These are phyloP conservation scores for Centroberyx gerrardi DNA, from an alignment of 2,797 vertebrate genomes.

Conservation along the genomic window DNA sequence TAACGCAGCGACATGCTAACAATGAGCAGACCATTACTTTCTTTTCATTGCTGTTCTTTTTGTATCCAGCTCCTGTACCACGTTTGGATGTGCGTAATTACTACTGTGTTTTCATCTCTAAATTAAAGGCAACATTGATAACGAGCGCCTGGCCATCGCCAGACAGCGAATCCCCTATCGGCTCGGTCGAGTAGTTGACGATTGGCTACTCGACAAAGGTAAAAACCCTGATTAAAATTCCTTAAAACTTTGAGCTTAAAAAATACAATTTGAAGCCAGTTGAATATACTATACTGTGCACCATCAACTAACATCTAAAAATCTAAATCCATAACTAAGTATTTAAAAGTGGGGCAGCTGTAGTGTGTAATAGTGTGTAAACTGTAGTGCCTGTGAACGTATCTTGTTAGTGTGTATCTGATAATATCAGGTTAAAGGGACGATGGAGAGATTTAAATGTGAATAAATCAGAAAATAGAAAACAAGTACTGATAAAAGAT, in stretches of 20 bases:
- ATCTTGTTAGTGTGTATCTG: slow-evolving; percentile 90
- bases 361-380: slow-evolving; percentile 99
- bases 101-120: slow-evolving; percentile 89
- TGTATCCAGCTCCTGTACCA: slow-evolving; percentile 87
- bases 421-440: slow-evolving; percentile 99
- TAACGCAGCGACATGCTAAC: slow-evolving; percentile 73
- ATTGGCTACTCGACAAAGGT: slow-evolving; percentile 99
- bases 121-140: slow-evolving; percentile 99
- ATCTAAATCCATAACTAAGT: slow-evolving; percentile 99
- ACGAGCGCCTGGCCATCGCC: slow-evolving; percentile 99
- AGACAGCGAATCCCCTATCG: slow-evolving; percentile 99
- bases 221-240: slow-evolving; percentile 99
- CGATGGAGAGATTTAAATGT: slow-evolving; percentile 98
- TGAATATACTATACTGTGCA: slow-evolving; percentile 93
- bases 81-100: slow-evolving; percentile 88
- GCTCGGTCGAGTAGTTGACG: slow-evolving; percentile 99
- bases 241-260: slow-evolving; percentile 89
- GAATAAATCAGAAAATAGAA: slow-evolving; percentile 96
- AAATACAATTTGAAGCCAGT: slow-evolving; percentile 98
- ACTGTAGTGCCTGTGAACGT: slow-evolving; percentile 91
- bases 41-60: slow-evolving; percentile 88
- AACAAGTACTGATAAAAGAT: slow-evolving; percentile 95
- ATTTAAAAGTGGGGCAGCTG: slow-evolving; percentile 97
- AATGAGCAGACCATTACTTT: slow-evolving; percentile 86
- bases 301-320: slow-evolving; percentile 99